Percentiles rank a stretch among this genome's conserved stretches.
These are phyloP conservation scores for Pachypanchax playfairii DNA, from an alignment of 2,113 vertebrate species.

Conservation along the genomic window DNA sequence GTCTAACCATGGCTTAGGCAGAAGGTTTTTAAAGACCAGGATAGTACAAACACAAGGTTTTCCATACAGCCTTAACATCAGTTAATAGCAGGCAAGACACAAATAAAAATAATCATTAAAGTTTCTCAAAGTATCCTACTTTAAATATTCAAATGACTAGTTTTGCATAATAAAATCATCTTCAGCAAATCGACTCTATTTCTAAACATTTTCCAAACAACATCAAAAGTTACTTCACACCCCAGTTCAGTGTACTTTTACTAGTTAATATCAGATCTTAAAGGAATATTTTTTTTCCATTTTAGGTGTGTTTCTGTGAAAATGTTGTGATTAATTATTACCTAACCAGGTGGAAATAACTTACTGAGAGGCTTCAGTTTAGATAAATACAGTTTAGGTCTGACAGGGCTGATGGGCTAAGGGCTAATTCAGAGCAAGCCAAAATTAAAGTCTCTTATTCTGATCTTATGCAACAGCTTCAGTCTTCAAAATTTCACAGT, in stretches of 20 bases:
- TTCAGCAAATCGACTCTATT: neutral
- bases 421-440: no score
- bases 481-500: no score
- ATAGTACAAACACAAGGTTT: conserved; percentile 44
- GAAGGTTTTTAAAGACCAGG: conserved; percentile 25
- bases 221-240: neutral
- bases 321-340: no score
- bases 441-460: no score
- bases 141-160: neutral
- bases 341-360: no score
- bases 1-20: conserved; percentile 64
- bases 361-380: no score
- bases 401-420: no score
- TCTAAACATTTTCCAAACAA: conserved; percentile 19
- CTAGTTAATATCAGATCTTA: no score
- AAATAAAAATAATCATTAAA: conserved; percentile 4
- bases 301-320: no score
- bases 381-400: neutral
- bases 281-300: no score
- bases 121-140: neutral
- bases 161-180: neutral
- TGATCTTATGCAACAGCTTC: no score
- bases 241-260: no score
- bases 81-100: conserved; percentile 20
- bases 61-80: neutral